Evolutionary conservation across 2,888 invertebrate species (phyloP).

Genomic region (Eupeodes latifasciatus): DNA sequence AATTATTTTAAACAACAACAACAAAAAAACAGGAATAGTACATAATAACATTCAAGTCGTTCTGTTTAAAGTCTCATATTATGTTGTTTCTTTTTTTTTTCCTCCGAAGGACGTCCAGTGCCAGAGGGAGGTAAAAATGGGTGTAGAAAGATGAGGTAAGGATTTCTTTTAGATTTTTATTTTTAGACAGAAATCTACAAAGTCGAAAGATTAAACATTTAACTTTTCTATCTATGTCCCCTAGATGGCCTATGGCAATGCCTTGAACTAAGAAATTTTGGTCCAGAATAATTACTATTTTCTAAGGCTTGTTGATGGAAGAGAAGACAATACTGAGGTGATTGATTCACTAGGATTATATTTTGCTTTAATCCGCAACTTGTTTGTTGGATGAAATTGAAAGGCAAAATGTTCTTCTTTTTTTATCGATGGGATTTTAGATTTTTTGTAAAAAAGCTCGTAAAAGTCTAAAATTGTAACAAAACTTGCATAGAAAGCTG

Average conservation of each 20-base stretch:
- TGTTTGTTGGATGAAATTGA: background rate
- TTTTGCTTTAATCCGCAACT: background rate
- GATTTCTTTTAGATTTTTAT: background rate
- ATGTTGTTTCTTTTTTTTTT: background rate
- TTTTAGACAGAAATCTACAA: constrained; percentile 3
- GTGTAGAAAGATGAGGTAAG: background rate
- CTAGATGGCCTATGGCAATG: background rate
- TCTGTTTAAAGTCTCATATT: background rate
- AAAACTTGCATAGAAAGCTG: too few relatives aligned
- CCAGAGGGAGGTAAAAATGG: background rate
- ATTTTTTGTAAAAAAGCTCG: too few relatives aligned
- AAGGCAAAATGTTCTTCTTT: too few relatives aligned
- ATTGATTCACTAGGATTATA: constrained; percentile 2
- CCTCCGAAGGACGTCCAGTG: background rate
- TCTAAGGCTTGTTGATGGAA: background rate
- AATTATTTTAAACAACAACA: background rate
- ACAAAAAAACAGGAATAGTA: background rate
- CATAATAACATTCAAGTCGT: background rate
- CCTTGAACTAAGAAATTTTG: constrained; percentile 21
- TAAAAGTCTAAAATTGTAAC: too few relatives aligned
- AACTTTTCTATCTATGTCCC: background rate
- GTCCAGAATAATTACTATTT: background rate
- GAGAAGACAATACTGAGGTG: background rate
- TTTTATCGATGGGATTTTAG: background rate
- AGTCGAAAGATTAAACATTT: constrained; percentile 27